Conservation (phyloP, 2,797 vertebrate genomes). For the Allochrocebus solatus region DNA sequence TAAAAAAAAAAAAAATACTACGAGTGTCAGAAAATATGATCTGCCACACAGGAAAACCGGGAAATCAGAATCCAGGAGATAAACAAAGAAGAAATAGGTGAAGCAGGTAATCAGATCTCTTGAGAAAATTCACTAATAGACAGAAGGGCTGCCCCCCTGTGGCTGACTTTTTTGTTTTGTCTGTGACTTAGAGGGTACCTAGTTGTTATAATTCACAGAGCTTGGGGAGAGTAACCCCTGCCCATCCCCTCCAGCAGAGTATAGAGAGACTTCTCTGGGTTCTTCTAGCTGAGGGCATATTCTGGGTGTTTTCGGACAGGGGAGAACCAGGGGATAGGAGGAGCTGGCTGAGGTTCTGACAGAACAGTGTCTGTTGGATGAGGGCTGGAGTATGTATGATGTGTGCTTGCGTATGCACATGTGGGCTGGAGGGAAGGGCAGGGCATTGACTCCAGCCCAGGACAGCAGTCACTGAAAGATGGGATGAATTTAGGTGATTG, state of each 20-base stretch:
- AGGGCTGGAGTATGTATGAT: background rate
- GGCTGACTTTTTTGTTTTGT: background rate
- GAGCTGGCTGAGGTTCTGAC: background rate
- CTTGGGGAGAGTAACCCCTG: background rate
- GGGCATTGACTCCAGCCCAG: background rate
- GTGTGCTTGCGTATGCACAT: background rate
- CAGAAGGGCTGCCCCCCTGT: background rate
- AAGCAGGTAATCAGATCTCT: background rate
- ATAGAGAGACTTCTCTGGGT: background rate
- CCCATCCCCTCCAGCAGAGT: background rate
- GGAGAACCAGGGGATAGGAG: background rate
- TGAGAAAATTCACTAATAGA: background rate
- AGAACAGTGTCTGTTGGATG: background rate
- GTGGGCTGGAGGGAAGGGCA: background rate
- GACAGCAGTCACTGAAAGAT: background rate
- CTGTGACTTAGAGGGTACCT: background rate
- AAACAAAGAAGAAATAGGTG: background rate
- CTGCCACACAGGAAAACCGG: background rate
- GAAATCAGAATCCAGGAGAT: background rate
- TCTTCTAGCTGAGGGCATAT: background rate
- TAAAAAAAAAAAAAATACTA: background rate
- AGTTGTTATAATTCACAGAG: background rate
- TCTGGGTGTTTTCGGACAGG: background rate
- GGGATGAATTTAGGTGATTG: background rate
- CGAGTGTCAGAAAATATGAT: background rate